Base-by-base conservation (phyloP, 2,113 vertebrate genomes). In the Oryzias celebensis region DNA sequence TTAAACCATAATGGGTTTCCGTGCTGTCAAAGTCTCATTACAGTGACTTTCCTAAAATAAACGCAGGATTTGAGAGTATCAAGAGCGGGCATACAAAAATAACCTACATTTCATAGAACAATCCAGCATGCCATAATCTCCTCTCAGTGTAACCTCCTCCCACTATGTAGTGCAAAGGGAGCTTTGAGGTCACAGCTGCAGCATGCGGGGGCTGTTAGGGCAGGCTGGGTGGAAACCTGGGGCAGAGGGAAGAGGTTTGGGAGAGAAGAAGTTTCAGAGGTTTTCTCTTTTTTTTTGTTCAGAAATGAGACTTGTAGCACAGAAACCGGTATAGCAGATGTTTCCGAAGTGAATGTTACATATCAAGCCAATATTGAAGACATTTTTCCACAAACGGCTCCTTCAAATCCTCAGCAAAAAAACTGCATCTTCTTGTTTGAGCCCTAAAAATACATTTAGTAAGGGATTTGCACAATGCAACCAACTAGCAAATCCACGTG, bases 101-200 rank as follows among this genome's bases (percentile, higher is more conserved):
- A 84, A 63, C 47, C 68, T 36, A 43, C 74, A 52, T 81, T 68
- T 74, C 58, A 72, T 60, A 80, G 55, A 68, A 26, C 56, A 54
- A n/a, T 53, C 12, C 63, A 53, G 79, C 75, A 63, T 73, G 76
- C 68, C 64, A 65, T 45, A 53, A 71, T 80, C 68, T 83, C 71
- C 48, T 31, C 50, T 75, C 41, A 5, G 36, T 58, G 68, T 73
- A 72, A 75, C 80, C 61, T 82, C 80, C 80, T 82, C 81, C 72
- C 77, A 82, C 76, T 73, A 75, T 65, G 77, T 44, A 6, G 62
- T 71, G 81, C 75, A 78, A 61, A 73, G 41, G 71, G 77, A 80
- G 71, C 71, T 83, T 77, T 58, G 80, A 84, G 88, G 86, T 85
- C 83, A 80, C 79, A 87, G 85, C 80, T 88, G 51, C 31, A 49